These are phyloP conservation scores for Elaphurus davidianus DNA, from an alignment of 2,113 vertebrate genomes.

Conservation along the genomic window DNA sequence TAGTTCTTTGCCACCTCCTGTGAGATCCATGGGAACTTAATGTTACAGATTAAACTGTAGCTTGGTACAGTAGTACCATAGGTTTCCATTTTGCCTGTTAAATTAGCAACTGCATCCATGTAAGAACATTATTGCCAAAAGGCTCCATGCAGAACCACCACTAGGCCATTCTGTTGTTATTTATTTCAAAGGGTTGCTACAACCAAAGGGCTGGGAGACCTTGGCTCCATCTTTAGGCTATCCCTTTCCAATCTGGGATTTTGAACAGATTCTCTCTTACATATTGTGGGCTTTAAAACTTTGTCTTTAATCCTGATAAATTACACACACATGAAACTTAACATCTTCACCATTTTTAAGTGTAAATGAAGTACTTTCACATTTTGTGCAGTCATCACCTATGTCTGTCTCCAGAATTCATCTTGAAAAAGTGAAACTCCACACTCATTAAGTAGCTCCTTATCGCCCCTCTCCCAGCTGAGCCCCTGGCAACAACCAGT, in stretches of 20 bases:
- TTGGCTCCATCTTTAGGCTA: background rate
- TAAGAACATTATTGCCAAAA: background rate
- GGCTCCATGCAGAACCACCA: background rate
- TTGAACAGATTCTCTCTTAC: background rate
- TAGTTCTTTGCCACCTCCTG: background rate
- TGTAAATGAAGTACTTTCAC: background rate
- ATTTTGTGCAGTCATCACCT: background rate
- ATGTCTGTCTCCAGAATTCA: background rate
- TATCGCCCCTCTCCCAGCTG: background rate
- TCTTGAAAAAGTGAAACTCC: background rate
- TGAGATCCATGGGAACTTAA: background rate
- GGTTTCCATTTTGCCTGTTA: background rate
- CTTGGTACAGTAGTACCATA: background rate
- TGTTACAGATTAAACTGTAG: background rate
- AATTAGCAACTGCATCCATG: background rate
- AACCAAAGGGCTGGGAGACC: background rate
- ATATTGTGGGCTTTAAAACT: background rate
- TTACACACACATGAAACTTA: background rate
- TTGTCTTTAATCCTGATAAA: constrained; percentile 23
- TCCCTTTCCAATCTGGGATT: background rate
- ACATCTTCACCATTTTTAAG: background rate
- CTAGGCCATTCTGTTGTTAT: background rate
- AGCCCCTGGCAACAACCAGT: background rate
- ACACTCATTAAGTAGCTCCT: background rate
- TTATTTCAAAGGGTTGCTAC: background rate